A percentile compares a stretch with the other conserved stretches of the same genome.
These are phyloP conservation scores for Caenorhabditis macrosperma DNA, from an alignment of 2,888 invertebrate species.

Conservation along the genomic window DNA sequence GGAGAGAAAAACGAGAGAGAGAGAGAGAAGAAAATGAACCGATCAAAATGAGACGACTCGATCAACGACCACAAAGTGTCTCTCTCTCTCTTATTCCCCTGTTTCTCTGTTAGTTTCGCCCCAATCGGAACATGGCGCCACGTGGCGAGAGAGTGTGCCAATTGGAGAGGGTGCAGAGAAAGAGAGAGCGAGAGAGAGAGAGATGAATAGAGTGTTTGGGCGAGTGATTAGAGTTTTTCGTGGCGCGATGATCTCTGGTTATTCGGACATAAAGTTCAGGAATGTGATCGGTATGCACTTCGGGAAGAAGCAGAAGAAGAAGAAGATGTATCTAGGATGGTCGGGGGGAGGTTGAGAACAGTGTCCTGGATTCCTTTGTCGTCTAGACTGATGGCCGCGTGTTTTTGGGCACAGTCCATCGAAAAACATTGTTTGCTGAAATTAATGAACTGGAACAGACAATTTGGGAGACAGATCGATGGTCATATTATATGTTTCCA, in stretches of 20 bases:
- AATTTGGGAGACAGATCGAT: no score
- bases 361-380: no score
- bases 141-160: slow-evolving; percentile 6
- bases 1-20: not conserved
- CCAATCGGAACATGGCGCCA: not conserved
- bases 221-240: not conserved
- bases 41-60: slow-evolving; percentile 39
- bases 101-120: no score
- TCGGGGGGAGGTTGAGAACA: no score
- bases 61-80: slow-evolving; percentile 47
- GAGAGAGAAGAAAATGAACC: slow-evolving; percentile 1
- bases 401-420: no score
- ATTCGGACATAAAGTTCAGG: slow-evolving; percentile 4
- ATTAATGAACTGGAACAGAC: no score
- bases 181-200: not conserved
- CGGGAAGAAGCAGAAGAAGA: no score
- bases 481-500: no score
- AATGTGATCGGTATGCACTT: not conserved
- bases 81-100: no score
- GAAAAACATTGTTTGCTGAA: no score
- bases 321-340: not conserved
- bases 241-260: not conserved
- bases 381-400: no score
- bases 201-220: slow-evolving; percentile 2
- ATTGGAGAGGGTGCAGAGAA: not conserved